phyloP scores from a whole-genome alignment of 2,113 vertebrate species.

The Aspidoscelis tigris region DNA sequence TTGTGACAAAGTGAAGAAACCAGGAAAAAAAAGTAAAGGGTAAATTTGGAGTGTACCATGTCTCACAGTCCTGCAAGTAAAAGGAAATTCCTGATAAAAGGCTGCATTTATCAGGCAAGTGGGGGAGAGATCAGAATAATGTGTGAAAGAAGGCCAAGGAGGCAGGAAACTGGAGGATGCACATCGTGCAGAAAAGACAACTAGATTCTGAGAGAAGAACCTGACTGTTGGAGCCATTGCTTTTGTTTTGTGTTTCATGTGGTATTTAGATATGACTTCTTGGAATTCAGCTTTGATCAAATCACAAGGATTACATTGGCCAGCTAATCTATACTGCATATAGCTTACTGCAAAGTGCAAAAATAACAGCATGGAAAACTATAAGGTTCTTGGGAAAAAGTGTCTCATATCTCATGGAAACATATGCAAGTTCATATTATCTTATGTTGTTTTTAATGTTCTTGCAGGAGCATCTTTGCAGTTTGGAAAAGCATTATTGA shows the following conservation, averaged over 20 bases:
- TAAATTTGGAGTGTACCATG: neutral
- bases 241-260: neutral
- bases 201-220: neutral
- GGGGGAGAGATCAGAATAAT: neutral
- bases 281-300: neutral
- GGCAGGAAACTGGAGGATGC: too few relatives aligned
- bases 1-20: neutral
- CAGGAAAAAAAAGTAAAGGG: neutral
- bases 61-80: neutral
- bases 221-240: too few relatives aligned
- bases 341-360: neutral
- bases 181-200: neutral
- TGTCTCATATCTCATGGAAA: neutral
- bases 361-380: neutral
- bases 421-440: accelerated
- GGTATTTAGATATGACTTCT: neutral
- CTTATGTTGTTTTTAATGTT: accelerated
- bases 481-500: slow-evolving; percentile 87
- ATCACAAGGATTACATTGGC: too few relatives aligned
- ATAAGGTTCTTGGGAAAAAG: neutral
- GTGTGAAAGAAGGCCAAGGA: neutral
- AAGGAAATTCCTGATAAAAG: too few relatives aligned
- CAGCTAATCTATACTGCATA: neutral
- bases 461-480: slow-evolving; percentile 76
- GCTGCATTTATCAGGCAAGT: neutral